Conservation (phyloP, 2,888 invertebrate genomes). For the Seladonia tumulorum region DNA sequence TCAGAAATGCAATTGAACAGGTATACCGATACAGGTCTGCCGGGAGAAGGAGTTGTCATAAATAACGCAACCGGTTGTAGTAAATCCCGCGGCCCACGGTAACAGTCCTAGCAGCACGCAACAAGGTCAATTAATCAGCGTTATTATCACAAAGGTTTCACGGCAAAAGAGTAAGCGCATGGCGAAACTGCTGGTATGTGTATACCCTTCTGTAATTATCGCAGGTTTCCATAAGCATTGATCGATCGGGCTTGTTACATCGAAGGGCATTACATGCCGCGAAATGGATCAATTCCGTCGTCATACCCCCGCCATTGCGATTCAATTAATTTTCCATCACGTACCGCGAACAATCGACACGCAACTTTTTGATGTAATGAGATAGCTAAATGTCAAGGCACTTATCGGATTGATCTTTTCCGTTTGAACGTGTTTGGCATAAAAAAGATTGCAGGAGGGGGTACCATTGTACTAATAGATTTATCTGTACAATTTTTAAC, state of each 20-base stretch:
- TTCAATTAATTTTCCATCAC: neutral
- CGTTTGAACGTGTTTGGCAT: too few relatives aligned
- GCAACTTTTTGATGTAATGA: neutral
- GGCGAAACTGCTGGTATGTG: neutral
- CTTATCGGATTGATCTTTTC: neutral
- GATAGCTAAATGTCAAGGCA: neutral
- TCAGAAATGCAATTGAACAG: neutral
- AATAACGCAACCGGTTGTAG: conserved; percentile 8
- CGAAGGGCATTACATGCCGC: neutral
- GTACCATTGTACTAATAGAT: neutral
- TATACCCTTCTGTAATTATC: neutral
- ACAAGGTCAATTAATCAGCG: conserved; percentile 8
- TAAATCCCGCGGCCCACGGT: neutral
- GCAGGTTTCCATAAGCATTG: neutral
- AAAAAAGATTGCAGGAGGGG: neutral
- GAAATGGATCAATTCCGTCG: neutral
- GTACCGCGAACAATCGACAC: neutral
- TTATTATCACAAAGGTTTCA: conserved; percentile 3
- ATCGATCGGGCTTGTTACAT: neutral
- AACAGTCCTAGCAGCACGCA: neutral
- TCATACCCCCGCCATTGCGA: neutral
- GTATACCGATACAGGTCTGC: neutral
- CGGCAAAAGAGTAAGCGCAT: neutral
- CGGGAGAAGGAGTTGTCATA: neutral
- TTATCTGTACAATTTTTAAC: neutral